These are phyloP conservation scores for Rhea americana DNA, from an alignment of 2,113 vertebrate species.

Conservation along the genomic window DNA sequence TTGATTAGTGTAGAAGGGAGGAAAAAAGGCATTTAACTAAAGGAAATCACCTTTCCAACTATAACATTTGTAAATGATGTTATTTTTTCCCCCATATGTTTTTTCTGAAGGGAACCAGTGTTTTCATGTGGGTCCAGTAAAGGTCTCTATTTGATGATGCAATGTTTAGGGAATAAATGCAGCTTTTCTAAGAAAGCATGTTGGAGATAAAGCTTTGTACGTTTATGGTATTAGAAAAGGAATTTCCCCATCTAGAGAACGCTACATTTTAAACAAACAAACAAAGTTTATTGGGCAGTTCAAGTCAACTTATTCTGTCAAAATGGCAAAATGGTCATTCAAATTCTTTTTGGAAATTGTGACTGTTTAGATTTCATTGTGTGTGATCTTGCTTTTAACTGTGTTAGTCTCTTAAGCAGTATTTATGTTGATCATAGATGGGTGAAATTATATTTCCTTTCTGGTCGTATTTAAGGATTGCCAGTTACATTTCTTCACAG, in stretches of 20 bases:
- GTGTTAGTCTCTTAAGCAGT: not conserved
- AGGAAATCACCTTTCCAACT: slow-evolving; percentile 66
- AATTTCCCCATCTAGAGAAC: not conserved
- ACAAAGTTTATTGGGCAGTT: not conserved
- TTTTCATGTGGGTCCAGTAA: slow-evolving; percentile 5
- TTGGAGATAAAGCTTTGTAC: not conserved
- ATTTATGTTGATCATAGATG: not conserved
- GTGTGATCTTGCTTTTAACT: not conserved
- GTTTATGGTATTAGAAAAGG: not conserved
- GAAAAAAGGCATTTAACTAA: slow-evolving; percentile 29
- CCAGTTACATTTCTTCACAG: not conserved
- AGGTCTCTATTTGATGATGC: not conserved
- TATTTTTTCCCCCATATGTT: slow-evolving; percentile 12
- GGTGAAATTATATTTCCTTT: not conserved
- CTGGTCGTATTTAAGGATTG: not conserved
- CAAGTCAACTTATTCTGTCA: not conserved
- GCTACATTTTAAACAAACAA: not conserved
- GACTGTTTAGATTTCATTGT: not conserved
- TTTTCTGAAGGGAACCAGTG: slow-evolving; percentile 52
- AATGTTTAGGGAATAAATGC: not conserved
- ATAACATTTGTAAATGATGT: slow-evolving; percentile 27
- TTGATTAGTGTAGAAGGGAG: slow-evolving; percentile 26
- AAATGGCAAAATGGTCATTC: not conserved
- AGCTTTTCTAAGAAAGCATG: not conserved
- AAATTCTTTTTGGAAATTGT: not conserved